A percentile compares a stretch with the other conserved stretches of the same genome.
Conservation (phyloP, 2,113 vertebrate genomes). For the Brachypteracias leptosomus region DNA sequence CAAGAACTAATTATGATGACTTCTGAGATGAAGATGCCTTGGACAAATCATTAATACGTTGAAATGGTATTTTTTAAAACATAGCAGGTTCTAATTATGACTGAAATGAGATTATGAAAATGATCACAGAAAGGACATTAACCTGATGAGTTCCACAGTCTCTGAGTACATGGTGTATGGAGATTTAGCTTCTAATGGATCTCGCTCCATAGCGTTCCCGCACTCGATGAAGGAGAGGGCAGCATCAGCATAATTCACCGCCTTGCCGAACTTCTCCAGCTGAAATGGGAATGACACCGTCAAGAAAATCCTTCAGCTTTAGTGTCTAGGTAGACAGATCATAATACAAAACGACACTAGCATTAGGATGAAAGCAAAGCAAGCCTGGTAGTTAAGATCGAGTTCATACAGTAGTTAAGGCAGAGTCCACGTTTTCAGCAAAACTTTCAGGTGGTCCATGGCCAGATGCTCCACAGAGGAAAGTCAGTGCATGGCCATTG, state of each 20-base stretch:
- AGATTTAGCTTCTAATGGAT: slow-evolving; percentile 96
- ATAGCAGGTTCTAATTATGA: slow-evolving; percentile 73
- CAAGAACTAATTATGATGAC: slow-evolving; percentile 80
- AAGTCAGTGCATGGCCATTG: neutral
- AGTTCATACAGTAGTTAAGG: neutral
- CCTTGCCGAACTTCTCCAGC: slow-evolving; percentile 97
- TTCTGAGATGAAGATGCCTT: slow-evolving; percentile 76
- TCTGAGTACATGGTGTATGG: slow-evolving; percentile 99
- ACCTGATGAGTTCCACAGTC: slow-evolving; percentile 99
- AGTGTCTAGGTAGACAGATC: neutral
- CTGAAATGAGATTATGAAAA: slow-evolving; percentile 75
- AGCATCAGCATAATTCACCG: slow-evolving; percentile 96
- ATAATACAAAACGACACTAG: neutral
- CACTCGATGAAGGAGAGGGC: slow-evolving; percentile 98
- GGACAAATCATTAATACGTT: slow-evolving; percentile 75
- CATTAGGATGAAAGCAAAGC: neutral
- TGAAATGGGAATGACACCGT: slow-evolving; percentile 70
- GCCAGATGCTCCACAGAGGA: neutral
- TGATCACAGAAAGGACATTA: slow-evolving; percentile 72
- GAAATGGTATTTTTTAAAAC: slow-evolving; percentile 76
- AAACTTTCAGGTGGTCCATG: neutral
- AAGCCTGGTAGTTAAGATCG: neutral
- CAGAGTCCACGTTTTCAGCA: neutral
- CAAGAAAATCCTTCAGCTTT: slow-evolving; percentile 15
- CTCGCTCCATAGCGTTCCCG: slow-evolving; percentile 96